A percentile compares a stretch with the other conserved stretches of the same genome.
phyloP scores from a whole-genome alignment of 2,113 vertebrate species.

The Phodopus roborovskii region DNA sequence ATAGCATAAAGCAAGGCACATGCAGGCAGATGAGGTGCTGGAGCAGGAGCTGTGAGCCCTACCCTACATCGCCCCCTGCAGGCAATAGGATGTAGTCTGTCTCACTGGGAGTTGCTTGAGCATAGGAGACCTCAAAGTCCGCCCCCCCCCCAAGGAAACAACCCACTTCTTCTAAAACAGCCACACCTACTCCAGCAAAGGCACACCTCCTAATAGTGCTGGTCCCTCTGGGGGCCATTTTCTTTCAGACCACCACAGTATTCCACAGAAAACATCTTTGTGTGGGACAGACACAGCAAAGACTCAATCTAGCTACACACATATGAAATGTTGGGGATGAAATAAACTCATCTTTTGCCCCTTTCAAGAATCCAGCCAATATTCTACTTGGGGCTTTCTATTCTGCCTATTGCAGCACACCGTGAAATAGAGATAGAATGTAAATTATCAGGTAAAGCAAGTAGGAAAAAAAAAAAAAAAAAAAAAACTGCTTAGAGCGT shows the following conservation, averaged over 20 bases:
- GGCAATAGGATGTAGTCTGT: too few species aligned
- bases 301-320: background rate
- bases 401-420: conserved; percentile 19
- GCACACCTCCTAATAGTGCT: background rate
- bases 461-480: background rate
- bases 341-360: conserved; percentile 13
- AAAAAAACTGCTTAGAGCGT: background rate
- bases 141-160: too few species aligned
- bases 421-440: conserved; percentile 25
- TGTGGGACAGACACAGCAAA: background rate
- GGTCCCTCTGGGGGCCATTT: background rate
- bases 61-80: too few species aligned
- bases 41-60: too few species aligned
- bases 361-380: background rate
- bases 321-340: background rate
- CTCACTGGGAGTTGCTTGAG: too few species aligned
- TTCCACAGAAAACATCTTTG: conserved; percentile 34
- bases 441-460: conserved; percentile 59
- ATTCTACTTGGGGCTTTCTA: conserved; percentile 15
- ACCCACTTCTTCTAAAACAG: background rate
- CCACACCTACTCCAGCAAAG: background rate
- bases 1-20: too few species aligned
- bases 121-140: too few species aligned
- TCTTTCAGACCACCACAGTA: background rate
- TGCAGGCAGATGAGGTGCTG: background rate